These are phyloP conservation scores for Phataginus tetradactyla DNA, from an alignment of 2,797 vertebrate species.

Conservation along the genomic window DNA sequence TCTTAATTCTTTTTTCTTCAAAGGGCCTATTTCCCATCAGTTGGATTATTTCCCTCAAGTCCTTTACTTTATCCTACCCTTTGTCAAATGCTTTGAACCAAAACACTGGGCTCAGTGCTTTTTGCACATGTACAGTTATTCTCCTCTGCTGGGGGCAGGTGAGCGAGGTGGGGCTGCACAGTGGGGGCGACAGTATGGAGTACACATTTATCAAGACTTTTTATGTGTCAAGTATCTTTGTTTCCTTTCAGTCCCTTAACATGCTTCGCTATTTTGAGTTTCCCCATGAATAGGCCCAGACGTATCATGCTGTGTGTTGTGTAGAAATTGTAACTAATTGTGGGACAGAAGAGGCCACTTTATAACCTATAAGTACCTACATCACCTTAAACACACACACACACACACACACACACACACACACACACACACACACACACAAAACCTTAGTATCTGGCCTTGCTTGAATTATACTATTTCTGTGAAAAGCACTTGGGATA, in stretches of 20 bases:
- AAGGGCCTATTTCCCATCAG: not conserved
- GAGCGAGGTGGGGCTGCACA: fast-evolving
- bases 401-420: too few relatives aligned
- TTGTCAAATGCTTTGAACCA: not conserved
- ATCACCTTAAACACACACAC: too few relatives aligned
- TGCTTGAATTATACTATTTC: constrained; percentile 15
- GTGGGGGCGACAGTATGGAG: fast-evolving
- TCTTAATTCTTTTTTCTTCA: constrained; percentile 34
- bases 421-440: not conserved
- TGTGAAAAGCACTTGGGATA: not conserved
- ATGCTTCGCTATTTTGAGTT: not conserved
- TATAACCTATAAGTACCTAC: not conserved
- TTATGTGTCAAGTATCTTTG: not conserved
- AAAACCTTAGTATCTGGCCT: not conserved
- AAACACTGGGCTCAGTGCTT: not conserved
- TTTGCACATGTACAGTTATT: not conserved
- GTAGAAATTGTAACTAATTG: not conserved
- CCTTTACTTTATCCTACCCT: not conserved
- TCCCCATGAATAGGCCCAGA: not conserved
- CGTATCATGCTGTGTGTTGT: not conserved
- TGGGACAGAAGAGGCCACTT: not conserved
- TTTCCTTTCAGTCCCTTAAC: not conserved
- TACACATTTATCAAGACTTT: not conserved
- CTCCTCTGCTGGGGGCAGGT: fast-evolving
- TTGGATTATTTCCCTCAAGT: not conserved